Evolutionary conservation across 2,888 invertebrate genomes (phyloP).

Genomic region (Catocala nupta): DNA sequence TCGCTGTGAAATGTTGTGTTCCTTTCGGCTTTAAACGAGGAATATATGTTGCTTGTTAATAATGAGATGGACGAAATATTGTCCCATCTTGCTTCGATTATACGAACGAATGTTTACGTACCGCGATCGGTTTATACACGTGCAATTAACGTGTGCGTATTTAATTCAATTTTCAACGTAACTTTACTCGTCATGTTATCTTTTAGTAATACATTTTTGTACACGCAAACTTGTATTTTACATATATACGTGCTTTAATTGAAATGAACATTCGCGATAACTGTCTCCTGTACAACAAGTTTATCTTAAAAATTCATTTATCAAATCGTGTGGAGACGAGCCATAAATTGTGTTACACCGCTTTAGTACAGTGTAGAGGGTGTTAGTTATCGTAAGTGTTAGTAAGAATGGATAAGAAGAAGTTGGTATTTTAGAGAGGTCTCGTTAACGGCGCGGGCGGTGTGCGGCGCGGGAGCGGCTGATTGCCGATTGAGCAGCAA

Average conservation of each 20-base stretch:
- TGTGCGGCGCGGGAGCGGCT: slow-evolving; percentile 65
- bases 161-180: background rate
- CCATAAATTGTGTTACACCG: slow-evolving; percentile 13
- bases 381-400: slow-evolving; percentile 63
- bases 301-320: no score
- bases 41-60: slow-evolving; percentile 37
- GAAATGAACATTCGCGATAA: background rate
- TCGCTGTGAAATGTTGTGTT: slow-evolving; percentile 52
- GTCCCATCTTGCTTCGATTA: slow-evolving; percentile 4
- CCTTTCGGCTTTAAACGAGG: slow-evolving; percentile 48
- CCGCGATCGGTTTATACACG: slow-evolving; percentile 6
- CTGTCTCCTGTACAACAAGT: no score
- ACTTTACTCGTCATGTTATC: no score
- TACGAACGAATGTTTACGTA: background rate
- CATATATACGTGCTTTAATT: no score
- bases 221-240: no score
- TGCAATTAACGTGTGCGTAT: slow-evolving; percentile 4
- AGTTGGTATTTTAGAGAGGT: slow-evolving; percentile 77
- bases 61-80: slow-evolving; percentile 29
- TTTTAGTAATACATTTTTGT: no score
- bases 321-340: no score
- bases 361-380: slow-evolving; percentile 25
- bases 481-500: slow-evolving; percentile 88
- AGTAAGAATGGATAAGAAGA: slow-evolving; percentile 69
- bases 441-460: slow-evolving; percentile 72